A percentile compares a stretch with the other conserved stretches of the same genome.
phyloP scores from a whole-genome alignment of 2,888 invertebrate genomes.

The Julus scanicus region DNA sequence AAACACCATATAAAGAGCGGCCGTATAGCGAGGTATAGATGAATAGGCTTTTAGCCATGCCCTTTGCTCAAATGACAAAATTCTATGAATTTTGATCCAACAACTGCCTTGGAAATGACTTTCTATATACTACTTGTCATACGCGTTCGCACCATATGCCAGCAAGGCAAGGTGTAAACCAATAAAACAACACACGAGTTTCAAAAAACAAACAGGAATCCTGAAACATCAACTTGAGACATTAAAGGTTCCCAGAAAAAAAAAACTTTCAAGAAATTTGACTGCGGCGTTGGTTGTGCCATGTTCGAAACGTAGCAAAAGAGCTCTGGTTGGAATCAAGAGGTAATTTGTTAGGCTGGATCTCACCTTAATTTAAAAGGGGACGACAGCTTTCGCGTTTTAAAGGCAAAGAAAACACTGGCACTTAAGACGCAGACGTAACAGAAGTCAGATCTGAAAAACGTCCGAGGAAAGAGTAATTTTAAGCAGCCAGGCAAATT shows the following conservation, averaged over 20 bases:
- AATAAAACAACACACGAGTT: background rate
- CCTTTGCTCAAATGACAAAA: too few species aligned
- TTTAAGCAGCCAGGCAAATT: constrained; percentile 10
- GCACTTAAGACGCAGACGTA: too few species aligned
- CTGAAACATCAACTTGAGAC: background rate
- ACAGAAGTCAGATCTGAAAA: background rate
- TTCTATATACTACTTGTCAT: too few species aligned
- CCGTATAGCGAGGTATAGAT: too few species aligned
- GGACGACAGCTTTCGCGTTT: constrained; percentile 22
- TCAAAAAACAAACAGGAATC: background rate
- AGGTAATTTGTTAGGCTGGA: constrained; percentile 46
- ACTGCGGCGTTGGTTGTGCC: background rate
- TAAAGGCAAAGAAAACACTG: constrained; percentile 23
- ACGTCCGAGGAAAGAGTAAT: constrained; percentile 19
- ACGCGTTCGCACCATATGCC: too few species aligned
- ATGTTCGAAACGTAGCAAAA: background rate
- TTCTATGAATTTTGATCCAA: too few species aligned
- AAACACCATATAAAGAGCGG: too few species aligned
- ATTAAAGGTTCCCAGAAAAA: background rate
- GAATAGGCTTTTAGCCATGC: too few species aligned
- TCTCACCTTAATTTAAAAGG: background rate
- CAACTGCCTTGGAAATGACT: too few species aligned
- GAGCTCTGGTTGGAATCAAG: constrained; percentile 48
- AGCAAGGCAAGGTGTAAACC: background rate
- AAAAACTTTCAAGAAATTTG: background rate